Conservation (phyloP, 2,113 vertebrate species). For the Eudyptes chrysolophus region DNA sequence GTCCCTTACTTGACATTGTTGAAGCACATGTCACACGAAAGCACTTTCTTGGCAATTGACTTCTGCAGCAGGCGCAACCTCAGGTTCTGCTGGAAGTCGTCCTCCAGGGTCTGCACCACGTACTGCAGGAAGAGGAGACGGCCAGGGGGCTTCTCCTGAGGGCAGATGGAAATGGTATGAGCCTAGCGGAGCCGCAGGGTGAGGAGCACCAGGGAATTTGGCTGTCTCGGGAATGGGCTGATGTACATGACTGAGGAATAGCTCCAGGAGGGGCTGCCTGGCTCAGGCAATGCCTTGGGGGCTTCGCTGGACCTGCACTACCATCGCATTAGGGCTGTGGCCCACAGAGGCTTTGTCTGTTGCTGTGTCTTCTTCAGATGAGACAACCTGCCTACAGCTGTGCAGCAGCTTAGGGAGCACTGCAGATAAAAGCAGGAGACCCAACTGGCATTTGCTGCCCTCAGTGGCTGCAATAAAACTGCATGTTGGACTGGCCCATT, state of each 20-base stretch:
- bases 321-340: not conserved
- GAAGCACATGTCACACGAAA: constrained; percentile 86
- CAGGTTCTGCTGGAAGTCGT: constrained; percentile 83
- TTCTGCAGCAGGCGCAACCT: constrained; percentile 69
- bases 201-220: not conserved
- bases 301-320: not conserved
- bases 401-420: not conserved
- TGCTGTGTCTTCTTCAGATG: not conserved
- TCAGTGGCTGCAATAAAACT: not conserved
- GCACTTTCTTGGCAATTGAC: constrained; percentile 81
- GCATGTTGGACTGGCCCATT: not conserved
- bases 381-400: not conserved
- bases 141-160: constrained; percentile 76
- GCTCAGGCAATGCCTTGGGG: not conserved
- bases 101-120: constrained; percentile 87
- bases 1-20: constrained; percentile 81
- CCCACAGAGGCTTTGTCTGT: not conserved
- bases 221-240: not conserved
- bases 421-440: not conserved
- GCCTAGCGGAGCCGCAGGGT: not conserved
- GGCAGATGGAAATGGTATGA: not conserved
- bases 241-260: not conserved
- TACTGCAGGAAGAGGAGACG: constrained; percentile 88
- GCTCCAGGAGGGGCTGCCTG: not conserved
- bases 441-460: not conserved